phyloP scores from a whole-genome alignment of 2,888 invertebrate genomes.

The Nomada ferruginata region DNA sequence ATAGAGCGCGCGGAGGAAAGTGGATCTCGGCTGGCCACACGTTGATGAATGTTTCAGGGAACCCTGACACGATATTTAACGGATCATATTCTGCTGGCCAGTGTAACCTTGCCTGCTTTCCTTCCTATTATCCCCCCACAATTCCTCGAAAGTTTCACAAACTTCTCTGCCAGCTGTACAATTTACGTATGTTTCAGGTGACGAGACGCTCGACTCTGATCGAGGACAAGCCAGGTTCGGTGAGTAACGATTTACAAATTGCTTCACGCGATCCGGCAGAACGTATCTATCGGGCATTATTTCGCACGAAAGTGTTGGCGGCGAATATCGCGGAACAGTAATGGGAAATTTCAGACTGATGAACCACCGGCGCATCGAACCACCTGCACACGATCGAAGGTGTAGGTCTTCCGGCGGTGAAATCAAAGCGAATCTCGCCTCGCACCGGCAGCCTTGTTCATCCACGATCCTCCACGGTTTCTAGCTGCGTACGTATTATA shows the following conservation, averaged over 20 bases:
- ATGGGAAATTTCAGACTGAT: conserved; percentile 33
- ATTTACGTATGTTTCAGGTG: conserved; percentile 27
- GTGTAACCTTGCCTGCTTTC: conserved; percentile 49
- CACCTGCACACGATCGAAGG: conserved; percentile 55
- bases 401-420: conserved; percentile 69
- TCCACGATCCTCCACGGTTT: conserved; percentile 48
- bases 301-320: neutral
- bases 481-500: conserved; percentile 49
- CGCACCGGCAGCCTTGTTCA: conserved; percentile 53
- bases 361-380: conserved; percentile 27
- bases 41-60: conserved; percentile 56
- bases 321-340: conserved; percentile 3
- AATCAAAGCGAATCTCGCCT: conserved; percentile 75
- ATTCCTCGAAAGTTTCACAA: neutral
- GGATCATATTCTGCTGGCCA: conserved; percentile 21
- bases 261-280: too few relatives aligned
- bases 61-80: conserved; percentile 63
- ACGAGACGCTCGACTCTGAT: neutral
- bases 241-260: conserved; percentile 13
- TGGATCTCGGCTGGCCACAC: conserved; percentile 52
- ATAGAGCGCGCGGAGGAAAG: conserved; percentile 56
- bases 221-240: neutral
- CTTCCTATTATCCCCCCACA: neutral
- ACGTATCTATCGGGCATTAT: neutral
- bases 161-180: neutral